Base-by-base conservation (phyloP, 2,113 vertebrate species). In the Calypte anna region DNA sequence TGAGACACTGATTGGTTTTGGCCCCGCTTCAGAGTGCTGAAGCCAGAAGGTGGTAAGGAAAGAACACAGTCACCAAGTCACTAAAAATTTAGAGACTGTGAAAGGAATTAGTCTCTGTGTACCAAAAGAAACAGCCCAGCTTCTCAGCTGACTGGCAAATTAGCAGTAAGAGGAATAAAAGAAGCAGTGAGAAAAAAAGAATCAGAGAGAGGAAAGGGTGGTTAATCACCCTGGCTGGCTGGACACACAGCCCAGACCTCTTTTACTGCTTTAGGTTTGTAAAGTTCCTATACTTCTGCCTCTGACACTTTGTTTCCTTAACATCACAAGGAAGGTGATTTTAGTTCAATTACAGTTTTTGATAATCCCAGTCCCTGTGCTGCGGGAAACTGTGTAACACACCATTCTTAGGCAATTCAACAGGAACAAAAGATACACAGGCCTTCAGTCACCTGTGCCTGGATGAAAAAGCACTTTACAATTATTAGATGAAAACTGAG, bases 31-130 rank as follows among this genome's bases (percentile, higher is more conserved):
- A 94, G 88, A 90, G 76, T 0, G 0, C 55, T 83, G 69, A 70
- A 92, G 44, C 80, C 72, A 10, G 2, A 72, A 91, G 74, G 81
- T 48, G 69, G 57, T 48, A 73, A 82, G 86, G 88, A 95, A 92
- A 93, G 80, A 44, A 81, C 61, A 82, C 30, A 78, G 92, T 81
- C 77, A 91, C 66, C 0, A 0, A 88, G 81, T 59, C 73, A 84
- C 83, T 81, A 78, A 53, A 88, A 93, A 93, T 72, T 88, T 70
- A 73, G 82, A 59, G 77, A 51, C 72, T 62, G 36, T 43, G 90
- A 91, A 90, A 80, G 82, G 86, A 94, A 82, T 55, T 28, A 86
- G 22, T 59, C 0, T 0, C 58, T 91, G 46, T 0, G 0, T 48
- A 48, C 91, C 75, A 90, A 96, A 6, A 96, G n/a, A 86, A 93